Conservation (phyloP, 2,113 vertebrate genomes). For the Euleptes europaea region DNA sequence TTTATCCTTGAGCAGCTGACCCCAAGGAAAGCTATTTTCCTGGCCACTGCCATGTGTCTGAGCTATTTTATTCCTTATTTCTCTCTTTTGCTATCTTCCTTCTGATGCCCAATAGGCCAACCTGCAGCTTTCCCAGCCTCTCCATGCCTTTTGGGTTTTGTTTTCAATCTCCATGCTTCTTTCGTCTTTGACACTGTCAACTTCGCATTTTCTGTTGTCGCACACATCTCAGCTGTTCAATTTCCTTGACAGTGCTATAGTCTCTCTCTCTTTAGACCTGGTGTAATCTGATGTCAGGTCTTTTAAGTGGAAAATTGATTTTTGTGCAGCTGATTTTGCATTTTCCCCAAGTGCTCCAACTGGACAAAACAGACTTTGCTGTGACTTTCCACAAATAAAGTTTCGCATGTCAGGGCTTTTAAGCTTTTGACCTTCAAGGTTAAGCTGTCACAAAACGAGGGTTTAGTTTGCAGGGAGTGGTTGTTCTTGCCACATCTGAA, state of each 20-base stretch:
- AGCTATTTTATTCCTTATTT: neutral
- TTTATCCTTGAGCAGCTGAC: constrained; percentile 15
- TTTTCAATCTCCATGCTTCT: constrained; percentile 27
- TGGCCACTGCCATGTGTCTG: constrained; percentile 31
- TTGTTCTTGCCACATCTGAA: too few relatives aligned
- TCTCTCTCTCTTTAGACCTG: constrained; percentile 12
- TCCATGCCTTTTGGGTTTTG: constrained; percentile 29
- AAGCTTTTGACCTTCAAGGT: neutral
- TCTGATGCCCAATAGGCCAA: constrained; percentile 5
- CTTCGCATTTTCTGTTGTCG: neutral
- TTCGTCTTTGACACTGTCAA: constrained; percentile 4
- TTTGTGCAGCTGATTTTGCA: neutral
- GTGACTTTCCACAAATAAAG: neutral
- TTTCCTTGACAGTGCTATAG: constrained; percentile 37
- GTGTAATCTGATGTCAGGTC: constrained; percentile 28
- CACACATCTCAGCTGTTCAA: neutral
- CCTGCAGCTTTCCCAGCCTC: constrained; percentile 24
- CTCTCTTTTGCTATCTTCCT: neutral
- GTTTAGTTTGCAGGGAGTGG: too few relatives aligned
- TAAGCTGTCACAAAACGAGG: too few relatives aligned
- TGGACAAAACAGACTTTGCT: neutral
- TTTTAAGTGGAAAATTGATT: constrained; percentile 32
- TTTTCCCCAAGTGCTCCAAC: neutral
- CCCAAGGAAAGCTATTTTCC: constrained; percentile 42
- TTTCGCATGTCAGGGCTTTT: accelerated